Evolutionary conservation across 2,113 vertebrate genomes (phyloP), one percentile per base, ranked within the genome.

Genomic region (Anolis sagrei): DNA sequence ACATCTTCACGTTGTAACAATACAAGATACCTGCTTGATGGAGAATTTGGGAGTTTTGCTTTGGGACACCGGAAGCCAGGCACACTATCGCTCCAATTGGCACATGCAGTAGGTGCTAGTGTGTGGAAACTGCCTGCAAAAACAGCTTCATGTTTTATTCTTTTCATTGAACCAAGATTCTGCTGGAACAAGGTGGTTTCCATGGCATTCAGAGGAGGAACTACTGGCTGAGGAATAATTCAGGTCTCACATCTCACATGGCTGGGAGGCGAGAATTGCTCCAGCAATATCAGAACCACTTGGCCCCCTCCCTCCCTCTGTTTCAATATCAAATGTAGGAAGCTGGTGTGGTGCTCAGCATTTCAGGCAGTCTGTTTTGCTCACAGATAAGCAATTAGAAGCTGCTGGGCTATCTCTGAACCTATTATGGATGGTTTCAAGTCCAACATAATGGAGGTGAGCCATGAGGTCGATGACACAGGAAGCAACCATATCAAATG

Each of bases 161-260:
- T 44, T 76, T 77, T 68, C 49, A 70, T 58, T 49, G 5, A 54
- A 32, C 64, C 75, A 78, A 27, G 64, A 69, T 68, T 54, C 34
- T 78, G 83, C 76, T n/a, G 27, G 58, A 76, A 49, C 36, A 49
- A 72, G 36, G 39, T 70, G 62, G 83, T 85, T 85, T 85, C 83
- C 83, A 79, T 85, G 83, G 83, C 83, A 70, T 78, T 85, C 64
- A 5, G 49, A 77, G 75, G 32, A 83, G 72, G 72, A 70, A 85
- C 16, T 69, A 70, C n/a, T 44, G 25, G 51, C 21, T 1, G 77
- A 74, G 51, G 68, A 79, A 51, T 80, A 86, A 86, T 86, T 86
- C 77, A 80, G 84, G 64, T 78, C 66, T 69, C 49, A 8, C 58
- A 48, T 86, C 77, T 62, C 64, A 72, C 39, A 72, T n/a, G 77